These are phyloP conservation scores for Nasonia giraulti DNA, from an alignment of 1,140 invertebrate species.

Conservation along the genomic window DNA sequence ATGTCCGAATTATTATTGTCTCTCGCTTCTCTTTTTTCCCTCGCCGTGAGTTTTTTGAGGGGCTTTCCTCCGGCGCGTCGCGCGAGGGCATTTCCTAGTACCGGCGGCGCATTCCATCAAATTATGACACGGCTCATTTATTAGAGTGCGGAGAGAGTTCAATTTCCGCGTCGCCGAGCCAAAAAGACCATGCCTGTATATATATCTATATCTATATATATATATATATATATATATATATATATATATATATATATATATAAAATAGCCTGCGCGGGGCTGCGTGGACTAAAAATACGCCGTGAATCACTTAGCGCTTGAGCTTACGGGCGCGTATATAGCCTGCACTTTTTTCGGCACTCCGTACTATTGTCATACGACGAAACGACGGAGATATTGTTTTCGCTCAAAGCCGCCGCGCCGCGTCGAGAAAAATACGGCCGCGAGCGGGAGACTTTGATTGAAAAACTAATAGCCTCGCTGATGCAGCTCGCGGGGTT, in stretches of 20 bases:
- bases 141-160: not conserved
- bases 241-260: no score
- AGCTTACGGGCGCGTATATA: no score
- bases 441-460: not conserved
- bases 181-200: no score
- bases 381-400: not conserved
- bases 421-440: not conserved
- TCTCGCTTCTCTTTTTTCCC: slow-evolving; percentile 37
- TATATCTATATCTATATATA: no score
- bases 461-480: not conserved
- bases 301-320: not conserved
- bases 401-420: not conserved
- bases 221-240: no score
- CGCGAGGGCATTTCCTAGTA: not conserved
- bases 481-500: not conserved
- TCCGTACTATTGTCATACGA: not conserved
- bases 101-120: not conserved
- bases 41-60: not conserved
- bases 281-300: not conserved
- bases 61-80: not conserved
- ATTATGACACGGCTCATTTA: not conserved
- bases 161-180: not conserved
- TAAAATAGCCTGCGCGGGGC: no score
- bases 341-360: not conserved
- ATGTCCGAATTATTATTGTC: slow-evolving; percentile 71